These are phyloP conservation scores for Calameuta pallipes DNA, from an alignment of 2,888 invertebrate genomes.

Conservation along the genomic window DNA sequence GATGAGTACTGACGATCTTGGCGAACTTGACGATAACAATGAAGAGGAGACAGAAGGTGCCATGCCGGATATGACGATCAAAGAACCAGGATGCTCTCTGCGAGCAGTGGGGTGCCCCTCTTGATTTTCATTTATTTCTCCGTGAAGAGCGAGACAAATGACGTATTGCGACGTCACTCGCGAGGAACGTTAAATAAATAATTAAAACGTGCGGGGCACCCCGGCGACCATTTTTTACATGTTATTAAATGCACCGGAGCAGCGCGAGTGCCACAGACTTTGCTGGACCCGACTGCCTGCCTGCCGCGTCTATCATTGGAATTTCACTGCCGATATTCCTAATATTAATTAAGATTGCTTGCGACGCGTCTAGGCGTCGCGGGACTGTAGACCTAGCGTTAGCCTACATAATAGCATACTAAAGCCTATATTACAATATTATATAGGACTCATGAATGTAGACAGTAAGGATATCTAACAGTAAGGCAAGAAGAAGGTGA, in stretches of 20 bases:
- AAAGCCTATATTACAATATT: slow-evolving; percentile 51
- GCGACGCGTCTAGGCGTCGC: slow-evolving; percentile 51
- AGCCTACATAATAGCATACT: slow-evolving; percentile 58
- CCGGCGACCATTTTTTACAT: slow-evolving; percentile 34
- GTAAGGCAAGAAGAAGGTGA: slow-evolving; percentile 31
- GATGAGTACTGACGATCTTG: background rate
- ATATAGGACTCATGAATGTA: slow-evolving; percentile 50
- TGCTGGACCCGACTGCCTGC: slow-evolving; percentile 55
- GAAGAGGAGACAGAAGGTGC: slow-evolving; percentile 35
- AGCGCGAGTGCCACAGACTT: slow-evolving; percentile 35
- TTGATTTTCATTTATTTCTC: slow-evolving; percentile 45
- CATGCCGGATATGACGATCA: slow-evolving; percentile 42
- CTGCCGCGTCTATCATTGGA: slow-evolving; percentile 64
- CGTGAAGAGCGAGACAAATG: background rate
- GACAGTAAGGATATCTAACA: slow-evolving; percentile 30
- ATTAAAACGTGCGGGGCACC: slow-evolving; percentile 45
- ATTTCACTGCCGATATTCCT: slow-evolving; percentile 67
- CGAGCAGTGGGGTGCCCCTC: slow-evolving; percentile 58
- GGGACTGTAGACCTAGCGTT: slow-evolving; percentile 52
- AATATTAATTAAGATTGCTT: slow-evolving; percentile 53
- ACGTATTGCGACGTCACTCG: slow-evolving; percentile 28
- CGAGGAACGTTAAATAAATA: slow-evolving; percentile 39
- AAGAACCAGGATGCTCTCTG: slow-evolving; percentile 41
- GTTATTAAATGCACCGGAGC: slow-evolving; percentile 37
- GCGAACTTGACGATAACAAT: background rate